Evolutionary conservation across 1,140 invertebrate species (phyloP).

Genomic region (Harpegnathos saltator): DNA sequence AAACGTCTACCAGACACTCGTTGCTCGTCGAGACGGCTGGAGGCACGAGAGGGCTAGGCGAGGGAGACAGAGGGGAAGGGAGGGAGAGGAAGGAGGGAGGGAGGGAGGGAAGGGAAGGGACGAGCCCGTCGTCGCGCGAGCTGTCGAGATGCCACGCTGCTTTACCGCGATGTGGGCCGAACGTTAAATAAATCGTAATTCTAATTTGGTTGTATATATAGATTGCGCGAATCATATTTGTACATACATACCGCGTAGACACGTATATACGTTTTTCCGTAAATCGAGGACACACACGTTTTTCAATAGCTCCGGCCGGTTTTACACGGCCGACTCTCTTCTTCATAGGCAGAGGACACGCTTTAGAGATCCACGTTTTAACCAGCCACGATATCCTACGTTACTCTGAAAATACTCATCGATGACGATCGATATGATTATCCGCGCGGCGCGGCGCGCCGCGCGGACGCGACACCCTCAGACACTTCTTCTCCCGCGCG

Average conservation of each 20-base stretch:
- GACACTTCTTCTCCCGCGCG: conserved; percentile 19
- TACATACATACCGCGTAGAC: conserved; percentile 66
- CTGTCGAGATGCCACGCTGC: conserved; percentile 55
- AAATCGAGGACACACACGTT: conserved; percentile 52
- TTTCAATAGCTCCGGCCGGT: conserved; percentile 44
- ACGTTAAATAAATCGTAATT: conserved; percentile 70
- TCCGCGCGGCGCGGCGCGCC: too few relatives aligned
- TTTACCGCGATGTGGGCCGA: conserved; percentile 54
- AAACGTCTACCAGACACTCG: too few relatives aligned
- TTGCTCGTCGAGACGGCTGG: too few relatives aligned
- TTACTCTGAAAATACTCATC: conserved; percentile 47
- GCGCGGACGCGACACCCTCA: conserved; percentile 28
- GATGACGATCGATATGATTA: conserved; percentile 53
- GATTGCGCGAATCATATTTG: conserved; percentile 79
- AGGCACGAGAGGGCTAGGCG: too few relatives aligned
- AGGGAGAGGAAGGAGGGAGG: too few relatives aligned
- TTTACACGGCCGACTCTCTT: conserved; percentile 30
- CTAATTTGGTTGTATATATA: conserved; percentile 81
- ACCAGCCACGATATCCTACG: conserved; percentile 52
- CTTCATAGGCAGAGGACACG: conserved; percentile 57
- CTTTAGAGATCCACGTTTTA: conserved; percentile 52
- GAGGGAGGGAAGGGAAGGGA: too few relatives aligned
- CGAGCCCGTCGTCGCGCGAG: neutral
- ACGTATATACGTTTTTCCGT: conserved; percentile 63
- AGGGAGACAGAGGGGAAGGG: too few relatives aligned